Base-by-base conservation (phyloP, 2,888 invertebrate species). In the Mamestra brassicae region DNA sequence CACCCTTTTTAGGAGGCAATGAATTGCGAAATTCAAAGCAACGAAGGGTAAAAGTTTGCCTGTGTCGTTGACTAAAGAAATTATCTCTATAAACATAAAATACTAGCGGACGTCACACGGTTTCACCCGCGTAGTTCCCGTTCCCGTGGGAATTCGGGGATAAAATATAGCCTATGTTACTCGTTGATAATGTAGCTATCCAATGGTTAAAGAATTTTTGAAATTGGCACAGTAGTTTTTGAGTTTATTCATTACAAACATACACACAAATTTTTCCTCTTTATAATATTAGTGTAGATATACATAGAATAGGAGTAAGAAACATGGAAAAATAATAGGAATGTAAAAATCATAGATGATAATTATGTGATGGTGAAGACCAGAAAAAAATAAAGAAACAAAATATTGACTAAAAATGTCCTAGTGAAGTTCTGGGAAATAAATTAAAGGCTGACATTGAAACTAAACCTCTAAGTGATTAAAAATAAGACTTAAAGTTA, bases 1-100 rank as follows among this genome's bases (percentile, higher is more conserved):
- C 50, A 52, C 57, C 71, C 63, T 81, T 81, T 82, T 72, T 61
- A 50, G 63, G 55, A 68, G 61, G 73, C 68, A 60, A 84, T 82
- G 82, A 82, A n/a, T 81, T 70, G 85, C 72, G n/a, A 73, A 81
- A 84, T 76, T 68, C 6, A 13, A 67, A 47, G 63, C 71, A 55
- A 60, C 62, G 63, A 61, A 52, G 50, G 58, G 11, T 63, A 3
- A 36, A 60, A 60, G 45, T 45, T 10, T 62, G 4, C 4, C 3
- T 17, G 13, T 47, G n/a, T 17, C 45, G 10, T 52, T 26, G 71
- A 42, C 71, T 55, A 57, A 55, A 50, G 47, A 47, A 42, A 57
- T 13, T 67, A 26, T 1, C 26, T 26, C 26, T 26, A 26, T 34
- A 0, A 50, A 79, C 42, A 60, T n/a, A 42, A 60, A 60, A n/a